Evolutionary conservation across 2,113 vertebrate species (phyloP).

Genomic region (Macheiramphus alcinus): DNA sequence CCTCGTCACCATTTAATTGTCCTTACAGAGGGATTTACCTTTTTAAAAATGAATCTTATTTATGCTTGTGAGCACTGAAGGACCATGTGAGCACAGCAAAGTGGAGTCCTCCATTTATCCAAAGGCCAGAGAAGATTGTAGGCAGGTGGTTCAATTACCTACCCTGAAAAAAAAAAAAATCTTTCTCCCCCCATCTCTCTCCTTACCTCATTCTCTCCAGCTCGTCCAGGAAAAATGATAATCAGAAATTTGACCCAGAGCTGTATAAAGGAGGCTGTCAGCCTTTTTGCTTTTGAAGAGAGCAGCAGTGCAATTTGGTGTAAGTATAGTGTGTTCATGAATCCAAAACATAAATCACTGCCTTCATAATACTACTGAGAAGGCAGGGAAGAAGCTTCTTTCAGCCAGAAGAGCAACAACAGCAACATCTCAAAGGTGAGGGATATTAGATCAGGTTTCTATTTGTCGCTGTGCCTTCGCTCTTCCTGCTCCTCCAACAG

Average conservation of each 20-base stretch:
- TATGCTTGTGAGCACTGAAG: not conserved
- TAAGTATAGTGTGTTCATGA: not conserved
- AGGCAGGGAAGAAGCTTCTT: not conserved
- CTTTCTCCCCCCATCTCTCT: not conserved
- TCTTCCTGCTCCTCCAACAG: not conserved
- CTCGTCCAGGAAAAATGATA: not conserved
- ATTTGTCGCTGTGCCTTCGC: accelerated
- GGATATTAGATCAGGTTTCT: not conserved
- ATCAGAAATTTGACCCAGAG: not conserved
- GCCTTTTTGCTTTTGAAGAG: conserved; percentile 7
- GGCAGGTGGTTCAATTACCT: conserved; percentile 8
- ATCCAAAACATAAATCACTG: not conserved
- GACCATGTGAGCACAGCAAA: not conserved
- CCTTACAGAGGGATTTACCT: not conserved
- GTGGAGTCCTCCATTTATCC: not conserved
- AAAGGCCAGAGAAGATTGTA: conserved; percentile 17
- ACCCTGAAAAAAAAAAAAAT: not conserved
- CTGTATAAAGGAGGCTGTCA: not conserved
- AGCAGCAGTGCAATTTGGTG: not conserved
- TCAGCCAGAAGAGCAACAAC: not conserved
- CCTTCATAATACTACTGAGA: not conserved
- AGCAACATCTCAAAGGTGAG: not conserved
- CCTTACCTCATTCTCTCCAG: not conserved
- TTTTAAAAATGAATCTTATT: conserved; percentile 11
- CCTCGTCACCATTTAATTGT: conserved; percentile 35